Base-by-base conservation (phyloP, 2,113 vertebrate species). In the Periophthalmodon schlosseri region DNA sequence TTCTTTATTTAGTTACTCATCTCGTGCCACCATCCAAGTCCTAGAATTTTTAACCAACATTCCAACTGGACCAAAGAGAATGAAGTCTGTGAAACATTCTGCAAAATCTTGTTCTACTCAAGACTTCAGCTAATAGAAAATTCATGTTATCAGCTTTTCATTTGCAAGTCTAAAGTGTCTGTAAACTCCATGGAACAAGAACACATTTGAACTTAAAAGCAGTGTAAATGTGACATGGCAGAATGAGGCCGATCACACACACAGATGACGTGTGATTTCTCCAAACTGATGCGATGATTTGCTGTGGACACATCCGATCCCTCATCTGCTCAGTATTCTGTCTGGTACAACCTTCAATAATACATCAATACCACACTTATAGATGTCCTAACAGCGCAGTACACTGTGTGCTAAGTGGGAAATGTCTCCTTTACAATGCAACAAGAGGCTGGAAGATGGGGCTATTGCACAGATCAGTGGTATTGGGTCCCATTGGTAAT, bases 301-400 rank as follows among this genome's bases (percentile, higher is more conserved):
- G 46, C 70, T 76, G 60, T 8, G 24, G 54, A 74, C 68, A 57
- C 58, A 36, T n/a, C 21, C 0, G 75, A 47, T 75, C 64, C 64
- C 72, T 5, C 49, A 8, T 16, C 70, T 69, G 63, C 44, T 57
- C 14, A n/a, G 23, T n/a, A 47, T 56, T 72, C 63, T 33, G 73
- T 74, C 74, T 60, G 73, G 77, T 56, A 24, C 52, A 68, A 73
- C 52, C 24, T 68, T 87, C 72, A 85, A 80, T 82, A 84, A 86
- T 83, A 73, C 72, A 88, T 86, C 72, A 83, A 75, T 74, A 44
- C 8, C 52, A 21, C 12, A 4, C 61, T 24, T 33, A 39, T 63
- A 54, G 64, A 61, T 47, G 68, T 20, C 13, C 68, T 74, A 65
- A 57, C 28, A 2, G 20, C 10, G 15, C 36, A 14, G 44, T 20